Evolutionary conservation across 2,888 invertebrate genomes (phyloP).

Genomic region (Phorcus lineatus): DNA sequence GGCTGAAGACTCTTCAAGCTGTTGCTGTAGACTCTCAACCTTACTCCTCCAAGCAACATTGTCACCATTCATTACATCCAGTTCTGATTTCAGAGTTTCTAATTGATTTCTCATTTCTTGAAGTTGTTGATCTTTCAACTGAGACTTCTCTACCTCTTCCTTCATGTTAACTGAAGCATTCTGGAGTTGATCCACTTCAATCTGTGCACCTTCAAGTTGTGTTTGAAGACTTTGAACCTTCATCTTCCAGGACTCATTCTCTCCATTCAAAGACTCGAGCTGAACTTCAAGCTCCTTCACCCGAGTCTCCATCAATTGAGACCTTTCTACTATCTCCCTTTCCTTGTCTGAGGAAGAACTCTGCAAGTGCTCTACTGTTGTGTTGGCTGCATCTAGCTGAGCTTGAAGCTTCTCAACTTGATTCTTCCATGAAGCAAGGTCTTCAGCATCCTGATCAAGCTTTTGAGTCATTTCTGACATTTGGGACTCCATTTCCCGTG

Average conservation of each 20-base stretch:
- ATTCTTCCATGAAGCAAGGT: not conserved
- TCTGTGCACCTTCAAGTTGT: constrained; percentile 3
- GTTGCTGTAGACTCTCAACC: constrained; percentile 12
- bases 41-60: not conserved
- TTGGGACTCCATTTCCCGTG: not conserved
- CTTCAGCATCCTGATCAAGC: not conserved
- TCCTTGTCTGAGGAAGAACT: not conserved
- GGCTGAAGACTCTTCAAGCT: constrained; percentile 4
- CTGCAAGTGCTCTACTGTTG: constrained; percentile 11
- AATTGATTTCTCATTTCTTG: not conserved
- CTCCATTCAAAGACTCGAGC: constrained; percentile 1
- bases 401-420: constrained; percentile 23
- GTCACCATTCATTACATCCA: not conserved
- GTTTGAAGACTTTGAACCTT: constrained; percentile 10
- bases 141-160: not conserved
- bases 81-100: not conserved
- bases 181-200: not conserved
- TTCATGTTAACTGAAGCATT: not conserved
- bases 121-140: not conserved
- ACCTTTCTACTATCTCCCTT: not conserved
- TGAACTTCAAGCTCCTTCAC: not conserved
- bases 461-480: not conserved
- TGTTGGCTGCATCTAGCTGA: constrained; percentile 19
- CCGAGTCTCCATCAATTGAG: not conserved
- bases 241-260: not conserved